These are phyloP conservation scores for Aegithalos caudatus DNA, from an alignment of 2,113 vertebrate genomes.

Conservation along the genomic window DNA sequence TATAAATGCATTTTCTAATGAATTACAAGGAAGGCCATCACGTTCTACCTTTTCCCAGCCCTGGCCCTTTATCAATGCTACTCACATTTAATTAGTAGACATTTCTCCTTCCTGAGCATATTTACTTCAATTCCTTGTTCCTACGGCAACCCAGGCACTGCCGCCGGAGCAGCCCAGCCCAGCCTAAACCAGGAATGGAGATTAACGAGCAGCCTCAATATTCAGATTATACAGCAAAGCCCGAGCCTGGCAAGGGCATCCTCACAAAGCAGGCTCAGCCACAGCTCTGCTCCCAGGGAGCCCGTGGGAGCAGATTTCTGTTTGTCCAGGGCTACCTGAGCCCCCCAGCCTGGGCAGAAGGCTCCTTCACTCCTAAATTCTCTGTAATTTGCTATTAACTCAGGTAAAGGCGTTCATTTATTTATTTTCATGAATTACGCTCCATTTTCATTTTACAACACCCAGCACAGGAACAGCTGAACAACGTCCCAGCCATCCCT, in stretches of 20 bases:
- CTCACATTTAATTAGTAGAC: conserved; percentile 87
- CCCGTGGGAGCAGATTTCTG: conserved; percentile 72
- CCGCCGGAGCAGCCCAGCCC: conserved; percentile 69
- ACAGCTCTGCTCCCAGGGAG: conserved; percentile 72
- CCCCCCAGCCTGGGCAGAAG: conserved; percentile 60
- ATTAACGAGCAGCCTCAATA: conserved; percentile 85
- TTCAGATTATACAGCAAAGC: conserved; percentile 68
- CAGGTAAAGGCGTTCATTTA: not conserved
- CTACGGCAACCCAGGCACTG: conserved; percentile 88
- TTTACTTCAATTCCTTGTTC: conserved; percentile 86
- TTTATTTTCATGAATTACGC: conserved; percentile 1
- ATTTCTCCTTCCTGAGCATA: conserved; percentile 85
- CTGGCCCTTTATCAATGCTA: conserved; percentile 73
- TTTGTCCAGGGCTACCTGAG: conserved; percentile 69
- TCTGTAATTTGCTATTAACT: conserved; percentile 70
- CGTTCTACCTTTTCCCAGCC: conserved; percentile 40
- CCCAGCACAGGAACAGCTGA: not conserved
- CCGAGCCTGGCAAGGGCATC: conserved; percentile 49
- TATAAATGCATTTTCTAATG: conserved; percentile 18
- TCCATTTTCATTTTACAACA: not conserved
- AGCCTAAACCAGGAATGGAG: conserved; percentile 74
- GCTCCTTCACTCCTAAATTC: conserved; percentile 69
- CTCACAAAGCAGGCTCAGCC: conserved; percentile 70
- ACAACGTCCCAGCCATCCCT: not conserved
- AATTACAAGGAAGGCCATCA: conserved; percentile 43